Evolutionary conservation across 2,113 vertebrate species (phyloP), one percentile per base, ranked within the genome.

Genomic region (Tychaedon coryphoeus): DNA sequence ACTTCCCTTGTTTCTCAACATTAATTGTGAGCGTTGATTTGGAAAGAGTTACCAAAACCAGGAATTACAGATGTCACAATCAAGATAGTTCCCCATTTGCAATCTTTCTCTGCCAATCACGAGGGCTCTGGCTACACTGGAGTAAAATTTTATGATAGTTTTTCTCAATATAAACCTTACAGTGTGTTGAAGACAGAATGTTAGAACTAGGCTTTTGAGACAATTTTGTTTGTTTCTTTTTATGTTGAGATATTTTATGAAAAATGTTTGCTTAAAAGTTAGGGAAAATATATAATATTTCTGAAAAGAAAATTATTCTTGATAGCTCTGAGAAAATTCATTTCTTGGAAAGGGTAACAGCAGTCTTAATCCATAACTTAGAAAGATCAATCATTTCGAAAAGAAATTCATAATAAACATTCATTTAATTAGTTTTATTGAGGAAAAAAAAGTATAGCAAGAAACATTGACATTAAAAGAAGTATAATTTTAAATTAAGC

Each of bases 401-500:
- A 58, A 73, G 33, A 31, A 66, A 62, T 34, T 69, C 8, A 76
- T 45, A 81, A 40, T 62, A 92, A 92, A 76, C 6, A 16, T 79
- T 95, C 77, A 43, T 88, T 92, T 85, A 80, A 78, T 89, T 95
- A 83, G 75, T 93, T 96, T 90, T 94, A 53, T 19, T 76, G 16
- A 54, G 83, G 38, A 81, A 83, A 14, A 40, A 96, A 92, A 90
- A 17, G 26, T 87, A 86, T 43, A 62, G 51, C 24, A 42, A 79
- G 92, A 95, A 92, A 82, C 22, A 91, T 22, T 50, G 88, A 26
- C 75, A 45, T 58, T 83, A n/a, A 88, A 83, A 92, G 91, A 31
- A 25, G 23, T 36, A 36, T 72, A 54, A 86, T 95, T 75, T 92
- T 93, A 97, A 97, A 93, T 79, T 48, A 90, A 94, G 66, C 57